These are phyloP conservation scores for Nannobrachium achirus DNA, from an alignment of 2,113 vertebrate species.

Conservation along the genomic window DNA sequence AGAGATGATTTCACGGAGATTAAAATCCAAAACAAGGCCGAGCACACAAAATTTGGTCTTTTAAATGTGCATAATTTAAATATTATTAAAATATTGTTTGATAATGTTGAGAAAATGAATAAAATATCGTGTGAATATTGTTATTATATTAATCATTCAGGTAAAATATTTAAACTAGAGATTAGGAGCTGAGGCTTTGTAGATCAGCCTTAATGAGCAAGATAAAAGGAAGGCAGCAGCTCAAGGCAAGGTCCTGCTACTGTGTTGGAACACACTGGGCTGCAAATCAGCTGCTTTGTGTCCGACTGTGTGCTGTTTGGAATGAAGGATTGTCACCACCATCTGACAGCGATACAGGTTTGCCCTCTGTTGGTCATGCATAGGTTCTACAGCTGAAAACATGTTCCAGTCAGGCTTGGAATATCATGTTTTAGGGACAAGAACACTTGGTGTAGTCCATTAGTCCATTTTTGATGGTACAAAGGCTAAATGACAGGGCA, in stretches of 20 bases:
- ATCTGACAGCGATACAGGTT: conserved; percentile 52
- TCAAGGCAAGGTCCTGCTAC: conserved; percentile 41
- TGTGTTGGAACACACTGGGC: conserved; percentile 20
- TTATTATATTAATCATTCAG: conserved; percentile 49
- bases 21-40: too few relatives aligned
- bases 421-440: background rate
- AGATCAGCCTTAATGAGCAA: conserved; percentile 56
- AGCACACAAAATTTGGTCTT: background rate
- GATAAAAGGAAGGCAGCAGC: conserved; percentile 55
- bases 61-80: conserved; percentile 24
- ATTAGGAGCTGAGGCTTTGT: conserved; percentile 30
- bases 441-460: too few relatives aligned
- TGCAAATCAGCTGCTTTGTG: conserved; percentile 47
- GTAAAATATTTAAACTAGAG: conserved; percentile 60
- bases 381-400: conserved; percentile 55
- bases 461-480: too few relatives aligned
- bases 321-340: conserved; percentile 1
- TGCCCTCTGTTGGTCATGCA: conserved; percentile 75
- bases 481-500: too few relatives aligned
- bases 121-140: conserved; percentile 43
- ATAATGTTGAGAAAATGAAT: conserved; percentile 37
- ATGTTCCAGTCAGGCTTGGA: background rate
- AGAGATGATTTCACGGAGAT: background rate
- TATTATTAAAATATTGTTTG: conserved; percentile 35
- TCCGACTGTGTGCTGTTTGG: conserved; percentile 41